These are phyloP conservation scores for Probosciger aterrimus DNA, from an alignment of 2,113 vertebrate species.

Conservation along the genomic window DNA sequence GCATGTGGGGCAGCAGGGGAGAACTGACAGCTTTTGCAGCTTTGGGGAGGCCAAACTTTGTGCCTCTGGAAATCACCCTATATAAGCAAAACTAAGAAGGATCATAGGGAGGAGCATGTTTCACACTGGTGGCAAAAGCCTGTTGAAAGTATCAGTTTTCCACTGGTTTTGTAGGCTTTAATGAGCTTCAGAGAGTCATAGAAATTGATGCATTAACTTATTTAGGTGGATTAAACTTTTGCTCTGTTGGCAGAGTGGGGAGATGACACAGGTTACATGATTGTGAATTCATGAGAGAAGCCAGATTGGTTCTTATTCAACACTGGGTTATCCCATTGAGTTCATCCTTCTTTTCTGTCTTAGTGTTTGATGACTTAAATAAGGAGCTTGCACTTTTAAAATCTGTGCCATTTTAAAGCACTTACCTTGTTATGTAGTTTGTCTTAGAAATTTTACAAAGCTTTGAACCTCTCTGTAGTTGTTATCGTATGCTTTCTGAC, in stretches of 20 bases:
- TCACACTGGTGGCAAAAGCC: neutral
- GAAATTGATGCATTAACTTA: neutral
- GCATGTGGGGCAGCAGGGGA: neutral
- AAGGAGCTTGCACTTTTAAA: neutral
- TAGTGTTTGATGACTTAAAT: neutral
- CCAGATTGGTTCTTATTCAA: neutral
- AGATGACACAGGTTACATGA: neutral
- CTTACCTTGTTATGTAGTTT: neutral
- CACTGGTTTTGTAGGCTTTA: neutral
- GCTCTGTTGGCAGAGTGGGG: neutral
- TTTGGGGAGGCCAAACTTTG: neutral
- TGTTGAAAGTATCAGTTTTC: neutral
- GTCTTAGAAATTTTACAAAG: neutral
- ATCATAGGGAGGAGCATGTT: neutral
- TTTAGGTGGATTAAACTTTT: neutral
- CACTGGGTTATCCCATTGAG: neutral
- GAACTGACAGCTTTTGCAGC: neutral
- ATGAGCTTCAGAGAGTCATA: neutral
- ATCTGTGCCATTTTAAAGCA: neutral
- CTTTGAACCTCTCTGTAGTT: neutral
- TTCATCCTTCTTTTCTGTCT: neutral
- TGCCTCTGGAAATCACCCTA: neutral
- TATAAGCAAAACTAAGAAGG: neutral
- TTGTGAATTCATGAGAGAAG: neutral
- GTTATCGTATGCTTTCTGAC: neutral